These are phyloP conservation scores for Chlorospingus flavigularis DNA, from an alignment of 2,797 vertebrate genomes.

Conservation along the genomic window DNA sequence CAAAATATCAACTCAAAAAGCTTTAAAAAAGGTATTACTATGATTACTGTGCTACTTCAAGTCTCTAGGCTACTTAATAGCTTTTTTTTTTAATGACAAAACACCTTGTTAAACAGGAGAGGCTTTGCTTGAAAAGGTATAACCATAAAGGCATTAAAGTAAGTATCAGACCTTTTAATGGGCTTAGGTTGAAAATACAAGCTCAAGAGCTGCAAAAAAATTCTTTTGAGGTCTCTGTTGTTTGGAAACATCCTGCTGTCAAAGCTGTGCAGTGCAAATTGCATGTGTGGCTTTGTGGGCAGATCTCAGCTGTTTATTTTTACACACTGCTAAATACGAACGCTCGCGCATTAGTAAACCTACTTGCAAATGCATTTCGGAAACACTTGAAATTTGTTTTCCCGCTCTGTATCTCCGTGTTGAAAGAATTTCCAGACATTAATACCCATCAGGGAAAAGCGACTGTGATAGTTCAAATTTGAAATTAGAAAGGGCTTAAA, in stretches of 20 bases:
- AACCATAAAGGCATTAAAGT: background rate
- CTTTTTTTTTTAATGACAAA: background rate
- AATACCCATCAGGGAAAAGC: background rate
- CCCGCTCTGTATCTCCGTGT: fast-evolving
- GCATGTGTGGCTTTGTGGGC: slow-evolving; percentile 3
- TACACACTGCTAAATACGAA: background rate
- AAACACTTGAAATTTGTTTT: background rate
- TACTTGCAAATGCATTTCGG: background rate
- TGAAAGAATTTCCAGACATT: background rate
- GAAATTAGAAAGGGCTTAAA: background rate
- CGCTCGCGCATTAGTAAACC: background rate
- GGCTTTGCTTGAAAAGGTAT: background rate
- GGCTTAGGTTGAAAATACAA: background rate
- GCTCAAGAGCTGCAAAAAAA: background rate
- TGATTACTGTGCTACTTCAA: background rate
- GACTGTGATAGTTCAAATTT: background rate
- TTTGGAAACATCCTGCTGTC: slow-evolving; percentile 11
- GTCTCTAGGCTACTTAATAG: background rate
- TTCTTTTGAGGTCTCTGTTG: background rate
- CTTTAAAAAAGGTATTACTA: background rate
- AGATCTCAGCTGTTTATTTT: slow-evolving; percentile 56
- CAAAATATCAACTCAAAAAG: background rate
- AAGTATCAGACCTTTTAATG: background rate
- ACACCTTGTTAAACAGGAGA: background rate
- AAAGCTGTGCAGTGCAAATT: background rate